Conservation (phyloP, 2,113 vertebrate species). For the Channa argus region DNA sequence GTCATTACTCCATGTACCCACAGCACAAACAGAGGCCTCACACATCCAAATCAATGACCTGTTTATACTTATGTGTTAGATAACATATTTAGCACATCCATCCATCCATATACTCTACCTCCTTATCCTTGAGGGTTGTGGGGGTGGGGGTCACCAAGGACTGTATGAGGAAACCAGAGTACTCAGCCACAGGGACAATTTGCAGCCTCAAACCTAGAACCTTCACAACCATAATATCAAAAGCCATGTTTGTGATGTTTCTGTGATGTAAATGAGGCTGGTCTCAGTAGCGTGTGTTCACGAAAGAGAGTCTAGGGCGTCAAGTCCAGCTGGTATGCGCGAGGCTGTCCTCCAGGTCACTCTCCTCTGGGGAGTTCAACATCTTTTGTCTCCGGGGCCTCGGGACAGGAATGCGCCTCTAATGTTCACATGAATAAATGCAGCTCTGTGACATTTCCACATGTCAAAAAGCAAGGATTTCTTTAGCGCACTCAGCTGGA, state of each 20-base stretch:
- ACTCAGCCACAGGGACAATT: no score
- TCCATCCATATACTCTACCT: no score
- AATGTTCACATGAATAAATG: conserved; percentile 76
- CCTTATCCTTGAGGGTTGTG: no score
- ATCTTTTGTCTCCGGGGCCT: conserved; percentile 65
- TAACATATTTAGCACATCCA: neutral
- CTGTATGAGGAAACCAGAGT: no score
- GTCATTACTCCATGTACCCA: neutral
- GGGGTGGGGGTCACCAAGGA: no score
- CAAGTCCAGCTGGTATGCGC: conserved; percentile 81
- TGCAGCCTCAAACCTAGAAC: no score
- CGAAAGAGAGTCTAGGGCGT: conserved; percentile 12
- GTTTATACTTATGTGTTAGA: neutral
- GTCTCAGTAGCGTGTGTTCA: conserved; percentile 4
- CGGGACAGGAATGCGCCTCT: conserved; percentile 59
- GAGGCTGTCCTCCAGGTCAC: conserved; percentile 76
- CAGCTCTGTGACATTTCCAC: conserved; percentile 68
- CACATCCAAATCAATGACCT: no score
- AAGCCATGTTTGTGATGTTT: conserved; percentile 3
- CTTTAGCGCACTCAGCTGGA: conserved; percentile 63
- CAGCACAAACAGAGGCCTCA: no score
- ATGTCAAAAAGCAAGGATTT: conserved; percentile 49
- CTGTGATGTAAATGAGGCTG: conserved; percentile 32
- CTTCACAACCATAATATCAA: neutral
- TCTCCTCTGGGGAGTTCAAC: conserved; percentile 72